Evolutionary conservation across 2,888 invertebrate species (phyloP).

Genomic region (Nycteola revayana): DNA sequence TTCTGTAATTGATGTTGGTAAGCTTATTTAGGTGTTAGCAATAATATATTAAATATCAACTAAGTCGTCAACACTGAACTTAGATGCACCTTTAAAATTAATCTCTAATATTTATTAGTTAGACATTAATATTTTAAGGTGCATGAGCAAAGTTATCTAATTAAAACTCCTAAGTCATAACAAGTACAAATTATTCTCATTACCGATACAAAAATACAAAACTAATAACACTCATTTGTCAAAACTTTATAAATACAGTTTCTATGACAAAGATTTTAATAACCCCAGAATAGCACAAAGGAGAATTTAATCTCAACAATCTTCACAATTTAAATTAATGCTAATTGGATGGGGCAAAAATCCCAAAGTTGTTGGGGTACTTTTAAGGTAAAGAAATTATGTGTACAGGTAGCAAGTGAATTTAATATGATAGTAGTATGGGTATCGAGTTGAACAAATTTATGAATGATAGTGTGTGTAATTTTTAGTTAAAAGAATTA

Average conservation of each 20-base stretch:
- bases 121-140: no score
- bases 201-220: slow-evolving; percentile 37
- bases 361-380: slow-evolving; percentile 37
- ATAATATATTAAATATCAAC: no score
- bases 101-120: no score
- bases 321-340: slow-evolving; percentile 49
- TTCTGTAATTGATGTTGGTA: no score
- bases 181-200: slow-evolving; percentile 14
- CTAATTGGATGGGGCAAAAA: slow-evolving; percentile 49
- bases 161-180: slow-evolving; percentile 19
- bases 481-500: no score
- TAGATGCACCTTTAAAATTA: no score
- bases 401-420: no score
- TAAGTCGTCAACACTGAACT: no score
- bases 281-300: slow-evolving; percentile 65
- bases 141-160: slow-evolving; percentile 11
- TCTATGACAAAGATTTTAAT: slow-evolving; percentile 57
- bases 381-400: slow-evolving; percentile 12
- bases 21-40: no score
- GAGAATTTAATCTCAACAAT: slow-evolving; percentile 70
- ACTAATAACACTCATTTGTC: slow-evolving; percentile 59
- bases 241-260: slow-evolving; percentile 52
- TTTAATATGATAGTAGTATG: no score
- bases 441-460: no score
- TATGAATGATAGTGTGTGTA: no score